Conservation (phyloP, 2,888 invertebrate genomes). For the Aricia artaxerxes region DNA sequence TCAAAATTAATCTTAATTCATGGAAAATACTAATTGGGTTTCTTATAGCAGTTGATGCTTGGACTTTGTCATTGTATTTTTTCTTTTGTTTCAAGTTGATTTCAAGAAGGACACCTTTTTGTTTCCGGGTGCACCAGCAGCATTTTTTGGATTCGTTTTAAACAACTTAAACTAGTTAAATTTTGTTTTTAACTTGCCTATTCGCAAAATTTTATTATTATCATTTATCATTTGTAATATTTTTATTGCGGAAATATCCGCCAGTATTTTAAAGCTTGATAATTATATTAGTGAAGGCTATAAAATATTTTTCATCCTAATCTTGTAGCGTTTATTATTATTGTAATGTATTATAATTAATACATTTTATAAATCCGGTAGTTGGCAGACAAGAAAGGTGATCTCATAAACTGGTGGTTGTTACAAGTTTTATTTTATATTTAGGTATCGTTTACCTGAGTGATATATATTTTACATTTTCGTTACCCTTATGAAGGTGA, state of each 20-base stretch:
- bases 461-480: neutral
- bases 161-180: too few relatives aligned
- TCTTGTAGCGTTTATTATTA: neutral
- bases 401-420: slow-evolving; percentile 6
- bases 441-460: neutral
- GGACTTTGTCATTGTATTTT: too few relatives aligned
- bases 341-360: neutral
- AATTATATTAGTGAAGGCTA: neutral
- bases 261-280: neutral
- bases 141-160: too few relatives aligned
- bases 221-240: too few relatives aligned
- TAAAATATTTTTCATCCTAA: neutral
- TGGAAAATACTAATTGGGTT: too few relatives aligned
- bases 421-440: neutral
- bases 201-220: too few relatives aligned
- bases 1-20: too few relatives aligned
- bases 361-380: neutral
- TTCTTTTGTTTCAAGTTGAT: too few relatives aligned
- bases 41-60: too few relatives aligned
- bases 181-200: too few relatives aligned
- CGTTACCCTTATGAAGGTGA: neutral
- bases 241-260: neutral
- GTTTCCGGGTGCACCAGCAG: too few relatives aligned
- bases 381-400: slow-evolving; percentile 13
- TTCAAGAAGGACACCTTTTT: too few relatives aligned